Evolutionary conservation across 2,113 vertebrate genomes (phyloP).

Genomic region (Saccopteryx leptura): DNA sequence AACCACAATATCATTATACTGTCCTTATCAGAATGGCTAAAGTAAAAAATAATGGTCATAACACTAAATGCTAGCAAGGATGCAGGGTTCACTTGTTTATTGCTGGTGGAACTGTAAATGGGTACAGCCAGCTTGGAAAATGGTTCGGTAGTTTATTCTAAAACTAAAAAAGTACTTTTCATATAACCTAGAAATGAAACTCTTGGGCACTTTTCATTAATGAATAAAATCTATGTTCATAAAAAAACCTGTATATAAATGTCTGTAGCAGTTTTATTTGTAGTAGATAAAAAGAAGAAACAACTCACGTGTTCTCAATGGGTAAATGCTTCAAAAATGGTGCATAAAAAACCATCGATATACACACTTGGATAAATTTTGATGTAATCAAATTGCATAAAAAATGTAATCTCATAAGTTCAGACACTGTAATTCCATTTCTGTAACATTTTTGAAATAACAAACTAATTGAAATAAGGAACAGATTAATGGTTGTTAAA

Average conservation of each 20-base stretch:
- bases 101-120: neutral
- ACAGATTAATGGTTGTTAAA: neutral
- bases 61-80: neutral
- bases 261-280: neutral
- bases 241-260: neutral
- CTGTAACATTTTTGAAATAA: conserved; percentile 16
- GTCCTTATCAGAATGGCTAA: neutral
- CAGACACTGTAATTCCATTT: neutral
- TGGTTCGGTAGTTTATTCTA: neutral
- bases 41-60: neutral
- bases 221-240: neutral
- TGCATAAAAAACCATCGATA: neutral
- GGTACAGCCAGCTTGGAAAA: neutral
- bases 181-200: neutral
- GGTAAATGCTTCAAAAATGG: neutral
- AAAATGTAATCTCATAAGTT: neutral
- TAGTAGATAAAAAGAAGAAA: neutral
- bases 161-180: conserved; percentile 9
- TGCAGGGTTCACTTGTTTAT: neutral
- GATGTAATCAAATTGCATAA: neutral
- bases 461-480: neutral
- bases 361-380: neutral
- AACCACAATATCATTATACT: neutral
- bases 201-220: neutral
- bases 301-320: neutral